Evolutionary conservation across 2,113 vertebrate species (phyloP).

Genomic region (Seriola quinqueradiata): DNA sequence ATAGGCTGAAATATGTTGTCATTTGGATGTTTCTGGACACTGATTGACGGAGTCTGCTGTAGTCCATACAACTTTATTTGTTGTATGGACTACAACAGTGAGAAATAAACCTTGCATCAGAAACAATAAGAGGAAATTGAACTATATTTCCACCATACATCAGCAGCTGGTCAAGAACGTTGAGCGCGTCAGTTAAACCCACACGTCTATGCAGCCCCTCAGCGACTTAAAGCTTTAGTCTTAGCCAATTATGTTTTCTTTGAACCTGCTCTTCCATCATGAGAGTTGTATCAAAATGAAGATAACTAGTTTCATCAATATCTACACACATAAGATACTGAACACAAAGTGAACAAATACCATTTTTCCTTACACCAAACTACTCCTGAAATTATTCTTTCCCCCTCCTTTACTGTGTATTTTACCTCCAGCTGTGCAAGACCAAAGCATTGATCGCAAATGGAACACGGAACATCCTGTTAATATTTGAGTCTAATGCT

Average conservation of each 20-base stretch:
- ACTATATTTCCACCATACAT: too few relatives aligned
- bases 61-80: too few relatives aligned
- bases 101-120: too few relatives aligned
- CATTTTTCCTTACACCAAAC: not conserved
- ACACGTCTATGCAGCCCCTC: too few relatives aligned
- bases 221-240: too few relatives aligned
- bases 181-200: too few relatives aligned
- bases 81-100: too few relatives aligned
- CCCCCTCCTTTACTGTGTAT: slow-evolving; percentile 4
- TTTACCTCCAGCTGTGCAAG: slow-evolving; percentile 33
- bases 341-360: not conserved
- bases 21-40: too few relatives aligned
- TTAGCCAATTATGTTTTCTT: slow-evolving; percentile 17
- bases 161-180: too few relatives aligned
- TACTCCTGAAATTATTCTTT: not conserved
- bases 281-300: slow-evolving; percentile 13
- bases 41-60: too few relatives aligned
- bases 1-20: too few relatives aligned
- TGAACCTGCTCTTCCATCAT: not conserved
- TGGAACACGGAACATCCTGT: slow-evolving; percentile 1
- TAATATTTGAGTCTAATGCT: slow-evolving; percentile 8
- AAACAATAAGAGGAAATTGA: too few relatives aligned
- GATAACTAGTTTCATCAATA: slow-evolving; percentile 1
- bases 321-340: not conserved
- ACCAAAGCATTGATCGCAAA: slow-evolving; percentile 12